Base-by-base conservation (phyloP, 2,797 vertebrate genomes). In the Poeciliopsis infans region DNA sequence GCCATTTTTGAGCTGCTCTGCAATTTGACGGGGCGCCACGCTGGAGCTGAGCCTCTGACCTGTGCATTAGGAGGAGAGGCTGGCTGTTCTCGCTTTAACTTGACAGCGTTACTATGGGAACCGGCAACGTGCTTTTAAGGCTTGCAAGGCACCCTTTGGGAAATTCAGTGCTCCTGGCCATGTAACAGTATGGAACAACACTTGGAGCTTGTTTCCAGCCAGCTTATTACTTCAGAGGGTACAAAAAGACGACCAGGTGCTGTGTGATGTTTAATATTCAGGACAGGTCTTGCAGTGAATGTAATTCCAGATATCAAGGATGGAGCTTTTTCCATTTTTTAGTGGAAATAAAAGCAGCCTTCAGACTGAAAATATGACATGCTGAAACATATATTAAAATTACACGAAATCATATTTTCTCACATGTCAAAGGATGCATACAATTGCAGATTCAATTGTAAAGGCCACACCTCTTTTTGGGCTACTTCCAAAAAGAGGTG, bases 41-140 rank as follows among this genome's bases (percentile, higher is more conserved):
- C 87, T 76, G 81, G 72, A 87, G 76, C 86, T 5, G 41, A 79
- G 77, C 28, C 86, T 83, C 64, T 78, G 72, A 84, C 71, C 80
- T 73, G 61, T 0, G 64, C 77, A 64, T 82, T 36, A 33, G 49
- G 68, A 66, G 16, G 57, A 2, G 69, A 85, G 59, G 41, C 55
- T 75, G 77, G 75, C 73, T 82, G 77, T 28, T 64, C 76, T 84
- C 83, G 77, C 75, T 83, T 86, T 68, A 82, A 86, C 78, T 75
- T 82, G 76, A 72, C 83, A 86, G 76, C 51, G 86, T 90, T 91
- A 87, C 88, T 90, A 92, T 91, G 87, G 85, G 83, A 94, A 92
- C 84, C 55, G 76, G 84, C 79, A 88, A 82, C 68, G 79, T 85
- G 75, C 49, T 91, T 85, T 85, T 81, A 82, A 83, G 72, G 77